Evolutionary conservation across 2,113 vertebrate species (phyloP).

Genomic region (Nipponia nippon): DNA sequence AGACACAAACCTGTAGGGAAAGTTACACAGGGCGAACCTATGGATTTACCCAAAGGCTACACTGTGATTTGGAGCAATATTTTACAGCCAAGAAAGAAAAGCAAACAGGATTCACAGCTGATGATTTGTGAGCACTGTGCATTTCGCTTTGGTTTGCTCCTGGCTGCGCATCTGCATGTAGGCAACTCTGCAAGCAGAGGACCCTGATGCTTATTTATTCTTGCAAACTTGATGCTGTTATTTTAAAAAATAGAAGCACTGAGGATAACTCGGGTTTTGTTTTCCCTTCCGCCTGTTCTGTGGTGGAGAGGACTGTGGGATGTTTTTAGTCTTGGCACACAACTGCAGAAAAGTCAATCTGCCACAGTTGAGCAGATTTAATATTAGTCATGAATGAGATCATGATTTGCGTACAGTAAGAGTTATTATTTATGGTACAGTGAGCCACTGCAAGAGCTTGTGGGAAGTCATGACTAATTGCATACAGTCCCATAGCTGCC

Average conservation of each 20-base stretch:
- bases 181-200: not conserved
- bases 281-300: not conserved
- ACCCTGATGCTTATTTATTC: not conserved
- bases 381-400: slow-evolving; percentile 36
- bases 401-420: slow-evolving; percentile 15
- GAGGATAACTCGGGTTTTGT: not conserved
- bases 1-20: not conserved
- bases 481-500: not conserved
- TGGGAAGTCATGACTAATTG: not conserved
- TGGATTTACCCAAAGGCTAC: not conserved
- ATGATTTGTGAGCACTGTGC: not conserved
- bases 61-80: not conserved
- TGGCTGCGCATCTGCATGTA: fast-evolving
- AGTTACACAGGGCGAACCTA: not conserved
- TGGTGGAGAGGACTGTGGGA: not conserved
- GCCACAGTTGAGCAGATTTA: not conserved
- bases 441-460: not conserved
- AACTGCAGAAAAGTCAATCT: not conserved
- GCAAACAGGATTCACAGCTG: not conserved
- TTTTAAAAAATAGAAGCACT: not conserved
- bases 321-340: not conserved
- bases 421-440: slow-evolving; percentile 28
- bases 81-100: not conserved
- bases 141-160: not conserved
- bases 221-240: not conserved